Evolutionary conservation across 2,797 vertebrate genomes (phyloP), one percentile per base, ranked within the genome.

Genomic region (Pristis pectinata): DNA sequence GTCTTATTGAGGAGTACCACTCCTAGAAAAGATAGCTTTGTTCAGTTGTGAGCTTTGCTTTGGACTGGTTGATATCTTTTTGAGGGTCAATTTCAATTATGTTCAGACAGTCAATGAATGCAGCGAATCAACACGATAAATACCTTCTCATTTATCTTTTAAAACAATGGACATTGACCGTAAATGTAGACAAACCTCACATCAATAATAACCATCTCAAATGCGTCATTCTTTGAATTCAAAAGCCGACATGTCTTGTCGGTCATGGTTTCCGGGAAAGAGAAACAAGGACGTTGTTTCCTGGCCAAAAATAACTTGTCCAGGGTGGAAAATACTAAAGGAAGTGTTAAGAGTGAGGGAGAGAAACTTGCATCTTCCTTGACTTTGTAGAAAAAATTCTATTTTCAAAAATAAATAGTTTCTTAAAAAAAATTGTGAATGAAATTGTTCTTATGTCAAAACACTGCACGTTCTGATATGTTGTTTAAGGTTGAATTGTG

Each of bases 231-330:
- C 59, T 64, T 61, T 67, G 87, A 91, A 64, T 67, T 91, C 37
- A 11, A 91, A 67, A 64, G 61, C n/a, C 64, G n/a, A 91, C n/a
- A 67, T 41, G n/a, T n/a, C 59, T 67, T 67, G 15, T 59, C 17
- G 61, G 61, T 91, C 61, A 67, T 41, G 59, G 87, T 67, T 91
- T 91, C 87, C 59, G 87, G 87, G 61, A 67, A 67, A 67, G 59
- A 91, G 64, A 91, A 91, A 64, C 37, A 91, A 37, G n/a, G 91
- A 91, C 4, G n/a, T 41, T 1, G n/a, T 91, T 91, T 91, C 87
- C 87, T 41, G 87, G 61, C 87, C n/a, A 4, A 91, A 91, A 64
- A 67, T 67, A 91, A 64, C 87, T 91, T 10, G 59, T 41, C 0
- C 59, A 91, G 87, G 19, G 61, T 37, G n/a, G 61, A 67, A 91